Evolutionary conservation across 2,797 vertebrate genomes (phyloP).

Genomic region (Notolepis coatsorum): DNA sequence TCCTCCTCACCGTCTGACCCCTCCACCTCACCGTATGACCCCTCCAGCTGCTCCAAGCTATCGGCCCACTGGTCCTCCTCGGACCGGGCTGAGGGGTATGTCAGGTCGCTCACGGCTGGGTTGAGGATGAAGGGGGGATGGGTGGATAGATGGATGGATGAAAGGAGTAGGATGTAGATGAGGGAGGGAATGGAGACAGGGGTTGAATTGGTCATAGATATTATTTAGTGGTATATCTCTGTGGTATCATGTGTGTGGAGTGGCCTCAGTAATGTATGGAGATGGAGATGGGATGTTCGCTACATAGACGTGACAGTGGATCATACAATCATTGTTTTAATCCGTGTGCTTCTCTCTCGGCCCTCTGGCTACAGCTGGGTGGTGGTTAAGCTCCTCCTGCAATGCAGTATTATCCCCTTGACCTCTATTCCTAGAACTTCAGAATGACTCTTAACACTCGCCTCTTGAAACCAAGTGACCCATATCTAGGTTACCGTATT

Average conservation of each 20-base stretch:
- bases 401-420: slow-evolving; percentile 59
- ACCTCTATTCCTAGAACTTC: slow-evolving; percentile 35
- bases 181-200: background rate
- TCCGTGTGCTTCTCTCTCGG: background rate
- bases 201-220: slow-evolving; percentile 21
- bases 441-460: slow-evolving; percentile 19
- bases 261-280: background rate
- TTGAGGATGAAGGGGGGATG: slow-evolving; percentile 32
- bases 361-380: background rate
- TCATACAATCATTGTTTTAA: background rate
- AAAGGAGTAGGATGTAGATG: slow-evolving; percentile 23
- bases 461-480: slow-evolving; percentile 2
- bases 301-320: background rate
- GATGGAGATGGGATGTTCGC: background rate
- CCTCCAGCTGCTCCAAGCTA: slow-evolving; percentile 52
- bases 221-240: too few species aligned
- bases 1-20: slow-evolving; percentile 24
- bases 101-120: slow-evolving; percentile 71
- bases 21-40: slow-evolving; percentile 48
- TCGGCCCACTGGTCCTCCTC: slow-evolving; percentile 41
- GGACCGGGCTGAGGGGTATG: slow-evolving; percentile 23
- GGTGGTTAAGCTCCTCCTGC: slow-evolving; percentile 37
- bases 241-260: background rate
- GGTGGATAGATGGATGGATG: slow-evolving; percentile 41
- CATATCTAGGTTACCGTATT: background rate